Evolutionary conservation across 2,888 invertebrate genomes (phyloP), one percentile per base, ranked within the genome.

Genomic region (Lochmaea capreae): DNA sequence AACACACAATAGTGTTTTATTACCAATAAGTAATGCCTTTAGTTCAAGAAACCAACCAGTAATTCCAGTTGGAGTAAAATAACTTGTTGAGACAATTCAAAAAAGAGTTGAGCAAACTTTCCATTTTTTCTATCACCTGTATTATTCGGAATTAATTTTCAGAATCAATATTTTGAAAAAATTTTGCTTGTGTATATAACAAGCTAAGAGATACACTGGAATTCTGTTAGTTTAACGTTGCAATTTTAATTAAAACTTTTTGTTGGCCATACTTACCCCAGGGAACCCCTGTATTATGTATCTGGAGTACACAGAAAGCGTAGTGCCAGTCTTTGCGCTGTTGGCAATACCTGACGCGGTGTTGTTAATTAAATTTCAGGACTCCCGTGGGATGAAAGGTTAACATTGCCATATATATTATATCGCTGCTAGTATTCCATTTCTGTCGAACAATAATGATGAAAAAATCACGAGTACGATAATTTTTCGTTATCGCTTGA

Each of bases 311-410:
- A 72, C 72, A 72, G 39, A 61, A 61, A 61, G 33, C n/a, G 61
- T 14, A 33, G n/a, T 61, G 33, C 61, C 12, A 16, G 33, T 39
- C 61, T 39, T 33, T 61, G 65, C 65, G 67, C 59, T 49, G 62
- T 62, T 49, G 69, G 69, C 62, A 70, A 68, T 75, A 75, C 72
- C 75, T 75, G 74, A 61, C 62, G 46, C 49, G 57, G 75, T 72
- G 72, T 75, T 72, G 72, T 75, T 72, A 75, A 75, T 75, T 75
- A 75, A 75, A 75, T 75, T 75, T 71, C 67, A 75, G 59, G 43
- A 63, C 69, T 69, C 72, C 69, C 72, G 54, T 11, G 72, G 65
- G 75, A 62, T 49, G 26, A 42, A 74, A 67, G 69, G 70, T 72
- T 70, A 75, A 70, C 75, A 75, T 70, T 67, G 65, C 33, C 67